phyloP scores from a whole-genome alignment of 2,797 vertebrate genomes.

The Acanthurus leucopareius region DNA sequence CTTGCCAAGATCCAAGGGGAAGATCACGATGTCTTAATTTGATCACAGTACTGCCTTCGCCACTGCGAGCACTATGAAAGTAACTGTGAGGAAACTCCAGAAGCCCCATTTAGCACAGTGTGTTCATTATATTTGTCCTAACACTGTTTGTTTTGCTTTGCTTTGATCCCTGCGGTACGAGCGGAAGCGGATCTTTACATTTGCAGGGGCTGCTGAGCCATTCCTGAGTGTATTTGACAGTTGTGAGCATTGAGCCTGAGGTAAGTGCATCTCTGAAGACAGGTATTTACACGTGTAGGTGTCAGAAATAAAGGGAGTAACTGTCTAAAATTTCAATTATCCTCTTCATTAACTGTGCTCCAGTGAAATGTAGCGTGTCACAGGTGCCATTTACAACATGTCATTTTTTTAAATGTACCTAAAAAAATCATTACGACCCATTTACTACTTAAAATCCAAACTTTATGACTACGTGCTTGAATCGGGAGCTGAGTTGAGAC shows the following conservation, averaged over 20 bases:
- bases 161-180: constrained; percentile 23
- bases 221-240: constrained; percentile 42
- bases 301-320: constrained; percentile 16
- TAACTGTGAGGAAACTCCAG: constrained; percentile 29
- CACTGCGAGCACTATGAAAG: constrained; percentile 31
- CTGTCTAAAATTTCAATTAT: constrained; percentile 26
- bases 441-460: constrained; percentile 3
- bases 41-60: constrained; percentile 49
- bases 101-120: constrained; percentile 26
- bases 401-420: not conserved
- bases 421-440: constrained; percentile 19
- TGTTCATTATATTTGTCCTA: constrained; percentile 36
- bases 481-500: constrained; percentile 21
- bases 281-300: not conserved
- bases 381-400: constrained; percentile 2
- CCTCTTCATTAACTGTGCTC: constrained; percentile 33
- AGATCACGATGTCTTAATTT: constrained; percentile 69
- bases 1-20: constrained; percentile 55
- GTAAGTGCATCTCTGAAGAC: constrained; percentile 33
- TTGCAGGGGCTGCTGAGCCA: constrained; percentile 1
- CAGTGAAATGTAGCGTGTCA: constrained; percentile 1
- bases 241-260: constrained; percentile 29
- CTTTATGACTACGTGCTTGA: constrained; percentile 16
- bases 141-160: constrained; percentile 19
- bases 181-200: constrained; percentile 26